These are phyloP conservation scores for Hipposideros armiger DNA, from an alignment of 2,113 vertebrate species.

Conservation along the genomic window DNA sequence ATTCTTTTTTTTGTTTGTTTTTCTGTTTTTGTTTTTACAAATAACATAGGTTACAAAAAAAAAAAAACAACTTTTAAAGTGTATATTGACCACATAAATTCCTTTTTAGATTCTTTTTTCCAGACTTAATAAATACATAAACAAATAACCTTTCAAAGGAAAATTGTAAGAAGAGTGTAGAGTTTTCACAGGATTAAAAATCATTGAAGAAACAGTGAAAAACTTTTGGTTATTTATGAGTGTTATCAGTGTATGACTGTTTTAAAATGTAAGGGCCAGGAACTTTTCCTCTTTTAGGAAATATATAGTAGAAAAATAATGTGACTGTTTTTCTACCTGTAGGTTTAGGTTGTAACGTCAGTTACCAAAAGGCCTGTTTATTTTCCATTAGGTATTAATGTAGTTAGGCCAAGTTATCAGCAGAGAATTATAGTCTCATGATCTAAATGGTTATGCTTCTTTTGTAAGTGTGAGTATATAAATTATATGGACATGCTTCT, in stretches of 20 bases:
- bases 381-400: not conserved
- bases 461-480: not conserved
- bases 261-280: not conserved
- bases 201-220: conserved; percentile 29
- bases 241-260: not conserved
- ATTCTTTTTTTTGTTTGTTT: conserved; percentile 24
- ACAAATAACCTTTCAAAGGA: not conserved
- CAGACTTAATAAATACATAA: too few species aligned
- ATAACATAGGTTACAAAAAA: not conserved
- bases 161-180: not conserved
- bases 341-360: not conserved
- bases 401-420: not conserved
- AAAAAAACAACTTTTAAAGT: not conserved
- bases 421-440: conserved; percentile 34
- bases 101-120: not conserved
- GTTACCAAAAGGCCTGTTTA: not conserved
- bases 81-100: conserved; percentile 11
- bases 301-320: conserved; percentile 29
- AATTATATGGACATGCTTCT: not conserved
- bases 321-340: not conserved
- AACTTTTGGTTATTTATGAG: not conserved
- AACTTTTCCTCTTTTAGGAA: conserved; percentile 7
- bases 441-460: conserved; percentile 4
- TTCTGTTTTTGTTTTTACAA: conserved; percentile 10
- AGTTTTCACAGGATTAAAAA: conserved; percentile 38